A percentile compares a stretch with the other conserved stretches of the same genome.
Conservation (phyloP, 2,797 vertebrate species). For the Gadopsis marmoratus region DNA sequence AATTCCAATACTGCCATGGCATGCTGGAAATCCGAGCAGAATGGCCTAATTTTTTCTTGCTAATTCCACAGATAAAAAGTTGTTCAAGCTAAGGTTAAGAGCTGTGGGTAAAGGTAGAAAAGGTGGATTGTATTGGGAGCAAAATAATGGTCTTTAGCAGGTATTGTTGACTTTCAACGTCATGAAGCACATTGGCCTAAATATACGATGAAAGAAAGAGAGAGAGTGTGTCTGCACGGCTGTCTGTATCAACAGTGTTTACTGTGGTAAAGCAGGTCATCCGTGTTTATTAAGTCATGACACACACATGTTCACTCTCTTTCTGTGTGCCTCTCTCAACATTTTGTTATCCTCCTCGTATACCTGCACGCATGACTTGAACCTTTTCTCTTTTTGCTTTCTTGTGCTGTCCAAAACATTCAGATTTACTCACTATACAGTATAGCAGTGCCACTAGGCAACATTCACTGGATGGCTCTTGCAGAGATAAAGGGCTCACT, state of each 20-base stretch:
- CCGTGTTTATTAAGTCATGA: conserved; percentile 64
- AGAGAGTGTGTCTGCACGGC: background rate
- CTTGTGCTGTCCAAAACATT: background rate
- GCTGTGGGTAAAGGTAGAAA: background rate
- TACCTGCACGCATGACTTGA: background rate
- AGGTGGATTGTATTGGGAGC: background rate
- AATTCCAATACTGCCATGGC: background rate
- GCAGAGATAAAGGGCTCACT: background rate
- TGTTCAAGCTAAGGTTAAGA: background rate
- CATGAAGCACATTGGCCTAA: background rate
- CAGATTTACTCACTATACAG: background rate
- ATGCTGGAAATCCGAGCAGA: background rate
- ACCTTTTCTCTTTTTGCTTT: no score
- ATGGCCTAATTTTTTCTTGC: background rate
- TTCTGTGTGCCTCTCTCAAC: background rate
- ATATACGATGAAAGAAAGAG: background rate
- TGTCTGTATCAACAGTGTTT: conserved; percentile 15
- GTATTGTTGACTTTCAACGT: background rate
- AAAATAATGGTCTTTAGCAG: background rate
- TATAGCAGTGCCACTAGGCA: background rate
- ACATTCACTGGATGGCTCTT: background rate
- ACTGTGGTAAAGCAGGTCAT: conserved; percentile 51
- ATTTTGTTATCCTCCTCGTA: background rate
- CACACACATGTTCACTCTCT: conserved; percentile 30
- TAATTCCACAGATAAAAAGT: background rate